Percentiles rank a stretch among this genome's conserved stretches.
phyloP scores from a whole-genome alignment of 2,113 vertebrate species.

The Dicrurus megarhynchus region DNA sequence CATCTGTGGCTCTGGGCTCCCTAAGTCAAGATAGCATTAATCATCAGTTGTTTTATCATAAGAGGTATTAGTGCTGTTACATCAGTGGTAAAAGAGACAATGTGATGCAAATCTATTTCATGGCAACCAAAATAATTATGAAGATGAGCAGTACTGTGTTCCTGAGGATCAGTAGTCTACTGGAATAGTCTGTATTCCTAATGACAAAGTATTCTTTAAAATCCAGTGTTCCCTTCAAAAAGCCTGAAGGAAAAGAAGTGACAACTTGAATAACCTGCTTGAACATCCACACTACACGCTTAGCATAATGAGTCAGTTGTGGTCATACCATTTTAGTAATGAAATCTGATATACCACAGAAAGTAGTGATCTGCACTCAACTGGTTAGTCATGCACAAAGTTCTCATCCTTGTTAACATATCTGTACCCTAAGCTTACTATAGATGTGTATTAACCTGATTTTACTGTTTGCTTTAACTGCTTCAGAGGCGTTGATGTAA shows the following conservation, averaged over 20 bases:
- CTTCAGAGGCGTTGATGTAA: neutral
- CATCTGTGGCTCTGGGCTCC: neutral
- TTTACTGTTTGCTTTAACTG: neutral
- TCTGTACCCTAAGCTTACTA: neutral
- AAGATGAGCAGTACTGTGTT: neutral
- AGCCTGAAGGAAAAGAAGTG: neutral
- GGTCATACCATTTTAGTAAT: neutral
- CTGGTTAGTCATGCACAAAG: neutral
- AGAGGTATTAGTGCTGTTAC: neutral
- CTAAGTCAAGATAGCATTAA: neutral
- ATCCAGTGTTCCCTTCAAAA: neutral
- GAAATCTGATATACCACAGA: neutral
- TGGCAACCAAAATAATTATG: neutral
- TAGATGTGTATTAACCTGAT: neutral
- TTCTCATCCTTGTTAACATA: neutral
- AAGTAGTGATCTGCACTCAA: neutral
- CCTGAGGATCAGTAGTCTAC: neutral
- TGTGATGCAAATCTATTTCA: neutral
- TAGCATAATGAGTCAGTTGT: neutral
- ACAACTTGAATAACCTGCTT: neutral
- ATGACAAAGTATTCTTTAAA: neutral
- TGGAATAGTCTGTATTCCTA: neutral
- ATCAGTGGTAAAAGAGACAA: neutral
- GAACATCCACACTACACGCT: neutral
- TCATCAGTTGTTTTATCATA: neutral